These are phyloP conservation scores for Bellardia bayeri DNA, from an alignment of 2,888 invertebrate genomes.

Conservation along the genomic window DNA sequence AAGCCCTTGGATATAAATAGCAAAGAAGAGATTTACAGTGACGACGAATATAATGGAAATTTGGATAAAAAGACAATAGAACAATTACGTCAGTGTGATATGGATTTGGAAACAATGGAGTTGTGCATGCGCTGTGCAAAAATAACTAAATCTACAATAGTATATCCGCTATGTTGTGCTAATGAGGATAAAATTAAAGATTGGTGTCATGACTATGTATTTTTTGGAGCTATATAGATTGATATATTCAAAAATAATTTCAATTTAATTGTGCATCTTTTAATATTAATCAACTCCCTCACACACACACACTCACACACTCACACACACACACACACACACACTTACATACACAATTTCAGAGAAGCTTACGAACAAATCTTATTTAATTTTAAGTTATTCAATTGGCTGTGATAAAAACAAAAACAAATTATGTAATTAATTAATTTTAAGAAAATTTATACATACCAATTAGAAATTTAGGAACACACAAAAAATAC, in stretches of 20 bases:
- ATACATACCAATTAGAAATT: conserved; percentile 19
- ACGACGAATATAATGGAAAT: conserved; percentile 79
- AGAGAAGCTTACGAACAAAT: conserved; percentile 65
- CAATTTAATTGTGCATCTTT: conserved; percentile 10
- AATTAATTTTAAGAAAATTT: conserved; percentile 40
- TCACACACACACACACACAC: background rate
- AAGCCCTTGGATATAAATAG: conserved; percentile 65
- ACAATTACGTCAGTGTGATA: conserved; percentile 81
- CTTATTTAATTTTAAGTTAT: conserved; percentile 56
- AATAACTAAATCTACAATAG: conserved; percentile 85
- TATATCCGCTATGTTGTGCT: conserved; percentile 86
- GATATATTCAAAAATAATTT: background rate
- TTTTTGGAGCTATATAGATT: conserved; percentile 81
- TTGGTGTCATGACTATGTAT: conserved; percentile 85
- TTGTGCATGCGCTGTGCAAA: conserved; percentile 86
- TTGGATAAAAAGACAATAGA: conserved; percentile 79
- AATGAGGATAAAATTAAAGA: conserved; percentile 84
- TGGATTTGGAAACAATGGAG: conserved; percentile 81
- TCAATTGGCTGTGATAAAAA: conserved; percentile 80
- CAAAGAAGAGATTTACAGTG: conserved; percentile 45
- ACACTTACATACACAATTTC: conserved; percentile 2
- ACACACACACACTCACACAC: background rate
- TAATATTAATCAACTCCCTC: background rate
- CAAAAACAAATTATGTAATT: conserved; percentile 44
- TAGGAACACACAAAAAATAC: background rate